Conservation (phyloP, 2,888 invertebrate genomes). For the Tortrix viridana region DNA sequence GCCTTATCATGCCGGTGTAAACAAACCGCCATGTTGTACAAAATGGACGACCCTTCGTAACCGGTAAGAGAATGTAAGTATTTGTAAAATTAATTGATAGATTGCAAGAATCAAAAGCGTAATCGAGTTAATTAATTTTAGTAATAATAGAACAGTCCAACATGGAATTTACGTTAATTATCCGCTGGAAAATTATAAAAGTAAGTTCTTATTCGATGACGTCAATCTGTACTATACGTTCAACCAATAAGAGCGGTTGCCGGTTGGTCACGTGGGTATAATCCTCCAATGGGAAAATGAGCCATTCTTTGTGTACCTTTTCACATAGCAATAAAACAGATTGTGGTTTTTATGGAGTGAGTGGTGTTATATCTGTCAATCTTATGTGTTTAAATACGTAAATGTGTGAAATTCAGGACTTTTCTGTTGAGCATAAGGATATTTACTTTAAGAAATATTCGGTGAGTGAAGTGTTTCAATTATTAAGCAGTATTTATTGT, state of each 20-base stretch:
- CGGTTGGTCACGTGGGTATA: slow-evolving; percentile 79
- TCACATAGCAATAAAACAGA: slow-evolving; percentile 81
- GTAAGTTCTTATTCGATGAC: slow-evolving; percentile 58
- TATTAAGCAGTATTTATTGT: slow-evolving; percentile 41
- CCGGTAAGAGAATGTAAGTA: slow-evolving; percentile 60
- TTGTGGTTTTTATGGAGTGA: slow-evolving; percentile 81
- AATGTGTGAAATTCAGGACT: slow-evolving; percentile 89
- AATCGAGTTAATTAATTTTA: slow-evolving; percentile 7
- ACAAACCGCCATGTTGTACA: slow-evolving; percentile 84
- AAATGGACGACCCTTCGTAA: slow-evolving; percentile 59
- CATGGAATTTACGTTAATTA: not conserved
- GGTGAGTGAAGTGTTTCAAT: slow-evolving; percentile 80
- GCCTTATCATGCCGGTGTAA: slow-evolving; percentile 84
- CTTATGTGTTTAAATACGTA: slow-evolving; percentile 80
- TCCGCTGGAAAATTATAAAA: slow-evolving; percentile 38
- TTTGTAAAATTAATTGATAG: slow-evolving; percentile 26
- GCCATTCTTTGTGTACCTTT: slow-evolving; percentile 85
- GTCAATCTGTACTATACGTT: slow-evolving; percentile 51
- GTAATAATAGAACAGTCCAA: slow-evolving; percentile 3
- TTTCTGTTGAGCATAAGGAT: slow-evolving; percentile 87
- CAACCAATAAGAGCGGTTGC: slow-evolving; percentile 70
- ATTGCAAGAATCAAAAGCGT: slow-evolving; percentile 10
- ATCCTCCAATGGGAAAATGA: slow-evolving; percentile 74
- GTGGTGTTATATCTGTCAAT: slow-evolving; percentile 83
- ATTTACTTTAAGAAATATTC: slow-evolving; percentile 87